Conservation (phyloP, 2,888 invertebrate species). For the Neria commutata region DNA sequence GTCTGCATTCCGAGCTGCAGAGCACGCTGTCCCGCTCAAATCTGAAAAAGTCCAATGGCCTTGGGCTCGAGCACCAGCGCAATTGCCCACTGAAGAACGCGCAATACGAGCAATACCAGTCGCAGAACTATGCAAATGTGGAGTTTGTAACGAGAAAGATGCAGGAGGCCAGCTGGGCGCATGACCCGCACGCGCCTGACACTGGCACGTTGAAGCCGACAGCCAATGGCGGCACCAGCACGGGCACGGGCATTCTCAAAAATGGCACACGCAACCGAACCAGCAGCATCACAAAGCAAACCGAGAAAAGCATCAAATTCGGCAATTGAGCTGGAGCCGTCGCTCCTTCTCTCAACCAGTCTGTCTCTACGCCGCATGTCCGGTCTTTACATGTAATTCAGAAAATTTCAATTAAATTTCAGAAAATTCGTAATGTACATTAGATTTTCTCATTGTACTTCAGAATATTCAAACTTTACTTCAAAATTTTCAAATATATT, state of each 20-base stretch:
- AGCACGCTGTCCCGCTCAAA: conserved; percentile 79
- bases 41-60: conserved; percentile 68
- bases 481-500: no score
- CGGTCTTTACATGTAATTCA: no score
- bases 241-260: conserved; percentile 64
- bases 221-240: conserved; percentile 35
- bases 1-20: conserved; percentile 75
- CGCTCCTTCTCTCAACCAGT: no score
- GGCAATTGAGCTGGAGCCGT: conserved; percentile 50
- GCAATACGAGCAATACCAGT: conserved; percentile 13
- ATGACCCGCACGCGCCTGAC: no score
- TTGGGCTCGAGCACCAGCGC: conserved; percentile 33
- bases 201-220: no score
- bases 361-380: no score
- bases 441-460: no score
- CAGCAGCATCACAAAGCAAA: conserved; percentile 38
- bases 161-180: conserved; percentile 43
- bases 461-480: no score
- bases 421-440: no score
- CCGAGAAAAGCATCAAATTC: conserved; percentile 58
- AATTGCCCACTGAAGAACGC: conserved; percentile 48
- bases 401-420: no score
- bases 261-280: conserved; percentile 48
- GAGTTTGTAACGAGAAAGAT: conserved; percentile 47
- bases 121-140: conserved; percentile 58